These are phyloP conservation scores for Drosophila phalerata DNA, from an alignment of 2,888 invertebrate species.

Conservation along the genomic window DNA sequence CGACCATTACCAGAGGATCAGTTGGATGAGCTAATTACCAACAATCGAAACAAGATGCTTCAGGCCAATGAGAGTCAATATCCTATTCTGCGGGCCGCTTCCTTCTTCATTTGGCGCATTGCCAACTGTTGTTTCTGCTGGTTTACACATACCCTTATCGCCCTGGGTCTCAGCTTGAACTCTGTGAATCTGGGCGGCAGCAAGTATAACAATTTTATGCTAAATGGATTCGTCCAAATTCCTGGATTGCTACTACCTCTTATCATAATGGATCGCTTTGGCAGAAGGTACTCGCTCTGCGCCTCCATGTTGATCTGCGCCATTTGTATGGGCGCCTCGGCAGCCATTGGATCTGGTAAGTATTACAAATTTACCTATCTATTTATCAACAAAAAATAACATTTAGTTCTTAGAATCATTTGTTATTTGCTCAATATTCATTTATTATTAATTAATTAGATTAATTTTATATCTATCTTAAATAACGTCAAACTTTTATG, in stretches of 20 bases:
- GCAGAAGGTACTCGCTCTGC: constrained; percentile 88
- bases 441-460: too few species aligned
- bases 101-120: constrained; percentile 75
- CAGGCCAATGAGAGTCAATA: constrained; percentile 73
- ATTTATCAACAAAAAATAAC: too few species aligned
- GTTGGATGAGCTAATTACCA: constrained; percentile 63
- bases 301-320: constrained; percentile 88
- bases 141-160: constrained; percentile 92
- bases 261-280: constrained; percentile 88
- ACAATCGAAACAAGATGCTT: constrained; percentile 68
- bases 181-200: constrained; percentile 91
- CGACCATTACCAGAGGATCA: constrained; percentile 68
- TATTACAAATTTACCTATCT: not conserved
- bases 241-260: constrained; percentile 90
- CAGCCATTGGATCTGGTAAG: constrained; percentile 77
- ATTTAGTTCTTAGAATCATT: too few species aligned
- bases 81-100: constrained; percentile 71
- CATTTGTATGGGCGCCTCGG: constrained; percentile 79
- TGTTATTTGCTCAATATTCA: too few species aligned
- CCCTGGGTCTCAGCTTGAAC: constrained; percentile 92
- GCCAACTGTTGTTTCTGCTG: constrained; percentile 91
- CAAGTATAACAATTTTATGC: constrained; percentile 91
- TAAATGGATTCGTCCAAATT: constrained; percentile 87
- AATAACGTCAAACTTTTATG: too few species aligned
- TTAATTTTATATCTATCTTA: too few species aligned